Evolutionary conservation across 1,140 invertebrate genomes (phyloP), one percentile per base, ranked within the genome.

Genomic region (Drosophila orosa): DNA sequence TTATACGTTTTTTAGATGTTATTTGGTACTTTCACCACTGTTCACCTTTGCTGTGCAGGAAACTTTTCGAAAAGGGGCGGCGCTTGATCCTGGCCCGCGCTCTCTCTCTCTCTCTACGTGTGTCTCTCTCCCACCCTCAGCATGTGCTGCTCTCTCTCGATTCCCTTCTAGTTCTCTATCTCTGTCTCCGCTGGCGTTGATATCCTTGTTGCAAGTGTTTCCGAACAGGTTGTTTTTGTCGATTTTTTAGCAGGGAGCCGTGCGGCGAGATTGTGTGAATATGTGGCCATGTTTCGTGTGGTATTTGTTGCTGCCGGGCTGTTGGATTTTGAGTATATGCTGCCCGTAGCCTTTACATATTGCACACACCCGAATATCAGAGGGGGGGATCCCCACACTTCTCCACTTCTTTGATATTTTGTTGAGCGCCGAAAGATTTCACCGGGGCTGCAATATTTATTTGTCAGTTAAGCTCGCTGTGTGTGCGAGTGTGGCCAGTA

Each of bases 141-240:
- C 65, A 22, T 65, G 47, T 33, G 37, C 35, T 76, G 74, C 27
- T 35, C 37, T 35, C 69, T 56, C 72, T 40, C 62, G 8, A 1
- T 6, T 2, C 25, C 40, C 15, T 39, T 62, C 71, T 57, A 24
- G 45, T 48, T 37, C 19, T 67, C 31, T 55, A 52, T 78, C 44
- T 60, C 79, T 45, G 37, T 33, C 68, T 65, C 54, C 25, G 31
- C 47, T 39, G 58, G 15, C 57, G 56, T 77, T 87, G 84, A 87
- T 80, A 65, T 87, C 84, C 84, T 90, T 90, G 81, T 68, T 90
- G 89, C 89, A 90, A 90, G 89, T 90, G 89, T 90, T 90, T 89
- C 85, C 84, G 84, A 90, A 91, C 89, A 90, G 89, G 89, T 90
- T 90, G 89, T 90, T 90, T 90, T 90, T 90, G 89, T 90, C 84